Evolutionary conservation across 2,113 vertebrate species (phyloP).

Genomic region (Chlorodrepanis virens): DNA sequence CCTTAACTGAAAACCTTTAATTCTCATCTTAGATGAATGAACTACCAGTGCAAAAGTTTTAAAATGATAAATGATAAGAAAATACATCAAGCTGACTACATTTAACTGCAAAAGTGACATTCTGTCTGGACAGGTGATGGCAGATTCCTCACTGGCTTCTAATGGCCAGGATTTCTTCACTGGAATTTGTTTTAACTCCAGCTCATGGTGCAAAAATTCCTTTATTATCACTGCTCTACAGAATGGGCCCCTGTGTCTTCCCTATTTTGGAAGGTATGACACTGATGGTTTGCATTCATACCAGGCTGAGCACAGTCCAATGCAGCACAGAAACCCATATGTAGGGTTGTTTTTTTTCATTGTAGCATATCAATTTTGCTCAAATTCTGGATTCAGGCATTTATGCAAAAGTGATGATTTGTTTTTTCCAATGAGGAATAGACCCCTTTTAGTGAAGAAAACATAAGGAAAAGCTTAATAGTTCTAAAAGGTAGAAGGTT

Average conservation of each 20-base stretch:
- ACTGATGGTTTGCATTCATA: background rate
- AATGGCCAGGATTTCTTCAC: background rate
- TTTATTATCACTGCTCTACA: background rate
- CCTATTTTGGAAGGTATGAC: background rate
- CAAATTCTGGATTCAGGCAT: background rate
- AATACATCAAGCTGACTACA: background rate
- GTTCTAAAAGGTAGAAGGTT: background rate
- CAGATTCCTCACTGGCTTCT: background rate
- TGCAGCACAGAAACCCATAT: background rate
- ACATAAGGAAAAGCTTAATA: background rate
- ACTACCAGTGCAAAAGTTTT: background rate
- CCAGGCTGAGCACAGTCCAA: background rate
- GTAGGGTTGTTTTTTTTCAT: background rate
- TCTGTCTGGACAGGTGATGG: background rate
- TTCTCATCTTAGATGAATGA: background rate
- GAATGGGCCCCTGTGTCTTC: background rate
- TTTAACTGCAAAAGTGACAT: background rate
- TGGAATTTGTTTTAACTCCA: background rate
- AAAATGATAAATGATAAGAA: background rate
- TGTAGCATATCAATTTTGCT: background rate
- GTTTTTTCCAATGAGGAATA: background rate
- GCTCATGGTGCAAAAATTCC: background rate
- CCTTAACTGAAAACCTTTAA: background rate
- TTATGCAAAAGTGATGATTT: background rate
- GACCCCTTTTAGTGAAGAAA: background rate